phyloP scores from a whole-genome alignment of 2,797 vertebrate genomes.

The Lindbergichthys nudifrons region DNA sequence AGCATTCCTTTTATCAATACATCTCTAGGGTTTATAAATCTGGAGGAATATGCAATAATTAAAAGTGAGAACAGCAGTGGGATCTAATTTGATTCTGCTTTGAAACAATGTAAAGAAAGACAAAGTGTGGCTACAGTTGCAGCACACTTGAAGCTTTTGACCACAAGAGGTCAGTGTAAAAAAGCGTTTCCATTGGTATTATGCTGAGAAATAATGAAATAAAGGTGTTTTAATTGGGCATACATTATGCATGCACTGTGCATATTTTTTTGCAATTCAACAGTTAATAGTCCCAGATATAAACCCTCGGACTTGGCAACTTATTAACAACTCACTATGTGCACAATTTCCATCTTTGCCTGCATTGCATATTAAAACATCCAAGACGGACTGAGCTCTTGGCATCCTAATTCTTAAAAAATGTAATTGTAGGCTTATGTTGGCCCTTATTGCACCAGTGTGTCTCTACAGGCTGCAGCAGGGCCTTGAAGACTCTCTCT shows the following conservation, averaged over 20 bases:
- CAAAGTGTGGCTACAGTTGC: background rate
- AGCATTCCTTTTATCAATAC: background rate
- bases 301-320: background rate
- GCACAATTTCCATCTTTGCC: conserved; percentile 14
- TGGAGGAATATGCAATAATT: conserved; percentile 5
- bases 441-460: conserved; percentile 9
- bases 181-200: conserved; percentile 1
- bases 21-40: conserved; percentile 8
- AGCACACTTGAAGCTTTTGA: background rate
- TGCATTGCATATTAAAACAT: conserved; percentile 3
- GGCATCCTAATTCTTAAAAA: conserved; percentile 8
- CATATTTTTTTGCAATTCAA: conserved; percentile 37
- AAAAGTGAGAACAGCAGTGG: background rate
- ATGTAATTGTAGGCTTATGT: conserved; percentile 14
- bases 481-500: conserved; percentile 25
- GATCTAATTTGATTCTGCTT: background rate
- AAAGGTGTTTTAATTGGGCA: conserved; percentile 18
- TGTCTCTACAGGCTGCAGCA: conserved; percentile 18
- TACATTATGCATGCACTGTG: conserved; percentile 45
- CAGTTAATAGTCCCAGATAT: conserved; percentile 18
- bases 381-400: conserved; percentile 9
- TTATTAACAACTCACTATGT: conserved; percentile 25
- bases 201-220: background rate
- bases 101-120: background rate
- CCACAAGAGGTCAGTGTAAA: conserved; percentile 56